Base-by-base conservation (phyloP, 2,113 vertebrate genomes). In the Bubo scandiacus region DNA sequence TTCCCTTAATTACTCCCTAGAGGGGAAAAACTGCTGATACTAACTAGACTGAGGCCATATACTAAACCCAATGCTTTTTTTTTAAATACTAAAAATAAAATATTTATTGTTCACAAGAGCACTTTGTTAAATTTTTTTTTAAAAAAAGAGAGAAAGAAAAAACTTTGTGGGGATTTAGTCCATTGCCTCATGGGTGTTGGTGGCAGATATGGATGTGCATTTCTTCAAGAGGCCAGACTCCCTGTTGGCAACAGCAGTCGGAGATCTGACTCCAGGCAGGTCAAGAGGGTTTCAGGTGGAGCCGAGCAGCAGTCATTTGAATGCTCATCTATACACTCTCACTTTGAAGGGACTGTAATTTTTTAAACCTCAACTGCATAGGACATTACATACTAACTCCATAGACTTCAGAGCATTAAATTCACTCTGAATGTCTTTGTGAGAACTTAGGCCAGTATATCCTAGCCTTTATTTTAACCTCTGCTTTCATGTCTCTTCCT, bases 1-100 rank as follows among this genome's bases (percentile, higher is more conserved):
- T 92, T 96, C 52, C 54, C 75, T 80, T 97, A 97, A 97, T 97
- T 97, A 97, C 81, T 96, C 94, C 94, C 97, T 79, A 27, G 89
- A 90, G 96, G 70, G 66, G 26, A 59, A 90, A 84, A 96, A 59
- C 30, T 96, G 94, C 87, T 91, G 94, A 86, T 92, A 20, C 62
- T 68, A 81, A 80, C 81, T 65, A 67, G 42, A 57, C 22, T 45
- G 71, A 88, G 58, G 61, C 72, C 66, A 89, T 70, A 73, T 89
- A 90, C 55, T 80, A 94, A 91, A 90, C 52, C 29, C 19, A 52
- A 51, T 77, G 45, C 58, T 70, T 38, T 11, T 82, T 71, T 72
- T 42, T 23, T 72, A 43, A 16, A 92, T 94, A 88, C 73, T 71
- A 40, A 87, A 92, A 84, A 86, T 92, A 67, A 88, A 87, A 70